Evolutionary conservation across 2,888 invertebrate species (phyloP).

Genomic region (Lepidocyrtoides sp.): DNA sequence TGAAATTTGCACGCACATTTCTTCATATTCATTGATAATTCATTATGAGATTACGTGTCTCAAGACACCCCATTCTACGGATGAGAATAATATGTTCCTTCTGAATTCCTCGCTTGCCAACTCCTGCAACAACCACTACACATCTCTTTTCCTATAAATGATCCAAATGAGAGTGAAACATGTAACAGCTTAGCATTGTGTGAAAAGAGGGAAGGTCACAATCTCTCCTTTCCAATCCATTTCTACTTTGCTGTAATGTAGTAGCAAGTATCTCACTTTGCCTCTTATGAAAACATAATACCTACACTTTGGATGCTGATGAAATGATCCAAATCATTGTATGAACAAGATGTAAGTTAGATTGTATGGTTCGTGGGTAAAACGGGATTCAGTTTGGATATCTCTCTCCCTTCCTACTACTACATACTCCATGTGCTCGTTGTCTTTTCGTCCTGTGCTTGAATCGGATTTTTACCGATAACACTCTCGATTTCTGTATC

Average conservation of each 20-base stretch:
- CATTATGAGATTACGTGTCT: background rate
- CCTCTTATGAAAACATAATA: no score
- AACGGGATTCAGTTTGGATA: background rate
- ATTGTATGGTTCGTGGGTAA: background rate
- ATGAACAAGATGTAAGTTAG: background rate
- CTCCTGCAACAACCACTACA: background rate
- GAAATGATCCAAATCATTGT: background rate
- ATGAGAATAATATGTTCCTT: no score
- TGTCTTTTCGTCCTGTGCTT: constrained; percentile 2
- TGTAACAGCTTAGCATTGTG: constrained; percentile 20
- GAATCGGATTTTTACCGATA: constrained; percentile 64
- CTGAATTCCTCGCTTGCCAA: no score
- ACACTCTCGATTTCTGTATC: constrained; percentile 46
- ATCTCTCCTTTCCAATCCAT: constrained; percentile 11
- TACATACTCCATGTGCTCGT: constrained; percentile 21
- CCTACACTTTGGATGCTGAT: no score
- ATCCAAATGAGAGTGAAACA: constrained; percentile 9
- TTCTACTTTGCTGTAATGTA: background rate
- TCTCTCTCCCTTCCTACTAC: background rate
- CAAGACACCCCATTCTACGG: background rate
- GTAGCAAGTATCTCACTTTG: background rate
- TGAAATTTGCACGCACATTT: no score
- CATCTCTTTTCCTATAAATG: background rate
- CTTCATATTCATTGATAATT: no score
- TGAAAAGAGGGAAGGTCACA: constrained; percentile 49